Conservation (phyloP, 2,797 vertebrate species). For the Bradypodion pumilum region DNA sequence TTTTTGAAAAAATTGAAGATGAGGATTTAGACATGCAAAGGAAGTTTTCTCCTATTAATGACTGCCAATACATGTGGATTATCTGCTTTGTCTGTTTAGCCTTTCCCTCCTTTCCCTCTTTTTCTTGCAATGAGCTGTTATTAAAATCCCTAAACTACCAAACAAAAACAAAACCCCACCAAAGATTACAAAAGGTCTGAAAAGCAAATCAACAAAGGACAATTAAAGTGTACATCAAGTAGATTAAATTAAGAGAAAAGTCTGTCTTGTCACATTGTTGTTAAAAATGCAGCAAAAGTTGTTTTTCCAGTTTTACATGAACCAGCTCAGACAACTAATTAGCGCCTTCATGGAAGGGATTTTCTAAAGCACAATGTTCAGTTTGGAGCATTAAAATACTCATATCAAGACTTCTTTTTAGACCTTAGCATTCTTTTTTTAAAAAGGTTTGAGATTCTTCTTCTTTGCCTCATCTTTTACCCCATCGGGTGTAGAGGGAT, state of each 20-base stretch:
- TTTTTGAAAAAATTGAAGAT: background rate
- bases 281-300: background rate
- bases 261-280: background rate
- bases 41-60: no score
- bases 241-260: background rate
- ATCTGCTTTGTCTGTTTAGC: no score
- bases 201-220: background rate
- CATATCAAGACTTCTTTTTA: background rate
- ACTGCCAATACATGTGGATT: no score
- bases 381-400: background rate
- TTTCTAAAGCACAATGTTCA: background rate
- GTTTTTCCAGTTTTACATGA: background rate
- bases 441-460: background rate
- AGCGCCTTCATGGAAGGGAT: background rate
- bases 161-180: no score
- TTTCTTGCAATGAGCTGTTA: no score
- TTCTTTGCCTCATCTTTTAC: no score
- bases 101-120: no score
- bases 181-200: background rate
- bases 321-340: background rate
- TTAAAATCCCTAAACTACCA: no score
- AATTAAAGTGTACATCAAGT: background rate
- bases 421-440: conserved; percentile 5
- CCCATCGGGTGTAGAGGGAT: no score
- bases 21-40: no score